Conservation (phyloP, 2,888 invertebrate genomes). For the Coleophora deauratella region DNA sequence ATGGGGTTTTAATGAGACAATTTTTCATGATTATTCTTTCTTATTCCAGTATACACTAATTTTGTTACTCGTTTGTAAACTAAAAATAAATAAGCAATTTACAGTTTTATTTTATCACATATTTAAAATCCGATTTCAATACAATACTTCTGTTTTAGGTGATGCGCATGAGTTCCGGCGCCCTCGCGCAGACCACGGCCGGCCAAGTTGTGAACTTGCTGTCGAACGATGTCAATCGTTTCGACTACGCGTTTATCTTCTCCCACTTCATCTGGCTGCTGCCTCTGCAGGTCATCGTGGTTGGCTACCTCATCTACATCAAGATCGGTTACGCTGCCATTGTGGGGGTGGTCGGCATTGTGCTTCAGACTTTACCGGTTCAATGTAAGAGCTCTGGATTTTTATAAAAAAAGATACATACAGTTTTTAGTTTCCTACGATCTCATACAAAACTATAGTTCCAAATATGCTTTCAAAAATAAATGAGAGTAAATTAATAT, state of each 20-base stretch:
- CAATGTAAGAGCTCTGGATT: constrained; percentile 78
- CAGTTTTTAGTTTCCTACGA: too few relatives aligned
- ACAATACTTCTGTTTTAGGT: constrained; percentile 36
- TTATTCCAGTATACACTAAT: too few relatives aligned
- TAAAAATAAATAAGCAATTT: too few relatives aligned
- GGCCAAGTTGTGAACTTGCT: constrained; percentile 95
- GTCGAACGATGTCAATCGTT: constrained; percentile 94
- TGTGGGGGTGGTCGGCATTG: constrained; percentile 84
- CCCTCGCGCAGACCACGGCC: constrained; percentile 88
- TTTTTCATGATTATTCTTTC: too few relatives aligned
- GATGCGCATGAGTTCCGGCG: constrained; percentile 83
- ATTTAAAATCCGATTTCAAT: too few relatives aligned
- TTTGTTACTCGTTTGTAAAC: too few relatives aligned
- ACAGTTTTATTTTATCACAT: too few relatives aligned
- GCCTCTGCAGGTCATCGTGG: constrained; percentile 78
- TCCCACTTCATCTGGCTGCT: constrained; percentile 92
- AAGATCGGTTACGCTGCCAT: constrained; percentile 83
- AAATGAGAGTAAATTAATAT: too few relatives aligned
- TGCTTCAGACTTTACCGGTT: constrained; percentile 86
- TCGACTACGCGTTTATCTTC: constrained; percentile 89
- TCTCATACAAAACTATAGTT: too few relatives aligned
- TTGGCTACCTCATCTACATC: constrained; percentile 85
- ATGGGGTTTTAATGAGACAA: too few relatives aligned
- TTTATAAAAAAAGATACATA: too few relatives aligned
- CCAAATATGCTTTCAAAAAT: too few relatives aligned